Evolutionary conservation across 2,888 invertebrate species (phyloP).

Genomic region (Eristalinus aeneus): DNA sequence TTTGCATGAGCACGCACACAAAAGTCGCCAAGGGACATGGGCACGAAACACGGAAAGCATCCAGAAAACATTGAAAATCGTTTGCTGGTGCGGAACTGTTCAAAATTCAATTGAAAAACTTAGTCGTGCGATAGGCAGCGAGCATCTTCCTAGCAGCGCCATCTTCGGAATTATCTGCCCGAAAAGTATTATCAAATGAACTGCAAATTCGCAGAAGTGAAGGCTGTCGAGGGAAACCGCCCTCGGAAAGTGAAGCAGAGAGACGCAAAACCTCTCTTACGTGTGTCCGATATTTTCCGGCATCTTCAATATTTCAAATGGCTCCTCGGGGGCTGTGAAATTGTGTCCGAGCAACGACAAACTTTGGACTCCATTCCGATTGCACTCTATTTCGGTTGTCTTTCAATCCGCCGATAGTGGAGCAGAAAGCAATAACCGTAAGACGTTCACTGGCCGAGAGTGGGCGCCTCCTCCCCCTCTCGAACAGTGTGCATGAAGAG

Average conservation of each 20-base stretch:
- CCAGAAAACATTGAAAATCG: constrained; percentile 38
- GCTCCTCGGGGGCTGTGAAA: constrained; percentile 12
- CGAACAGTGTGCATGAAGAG: constrained; percentile 40
- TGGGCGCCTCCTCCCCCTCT: constrained; percentile 4
- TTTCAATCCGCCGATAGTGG: constrained; percentile 49
- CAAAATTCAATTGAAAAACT: constrained; percentile 58
- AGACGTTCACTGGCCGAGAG: constrained; percentile 64
- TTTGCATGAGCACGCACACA: constrained; percentile 29
- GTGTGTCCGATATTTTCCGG: constrained; percentile 43
- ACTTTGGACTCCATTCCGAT: constrained; percentile 34
- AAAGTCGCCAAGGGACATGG: constrained; percentile 15
- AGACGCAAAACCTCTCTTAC: not conserved
- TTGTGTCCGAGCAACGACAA: constrained; percentile 37
- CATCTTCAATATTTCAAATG: constrained; percentile 65
- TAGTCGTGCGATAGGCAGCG: constrained; percentile 31
- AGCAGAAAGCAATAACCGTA: constrained; percentile 59
- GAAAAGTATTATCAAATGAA: constrained; percentile 68
- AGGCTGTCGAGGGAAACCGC: constrained; percentile 5
- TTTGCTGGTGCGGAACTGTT: constrained; percentile 44
- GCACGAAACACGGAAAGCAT: constrained; percentile 3
- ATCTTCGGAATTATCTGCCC: constrained; percentile 50
- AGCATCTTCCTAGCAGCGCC: not conserved
- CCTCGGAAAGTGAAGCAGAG: not conserved
- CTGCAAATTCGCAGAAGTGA: constrained; percentile 58
- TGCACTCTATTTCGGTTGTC: constrained; percentile 4